phyloP scores from a whole-genome alignment of 2,888 invertebrate genomes.

The Thymelicus lineola region DNA sequence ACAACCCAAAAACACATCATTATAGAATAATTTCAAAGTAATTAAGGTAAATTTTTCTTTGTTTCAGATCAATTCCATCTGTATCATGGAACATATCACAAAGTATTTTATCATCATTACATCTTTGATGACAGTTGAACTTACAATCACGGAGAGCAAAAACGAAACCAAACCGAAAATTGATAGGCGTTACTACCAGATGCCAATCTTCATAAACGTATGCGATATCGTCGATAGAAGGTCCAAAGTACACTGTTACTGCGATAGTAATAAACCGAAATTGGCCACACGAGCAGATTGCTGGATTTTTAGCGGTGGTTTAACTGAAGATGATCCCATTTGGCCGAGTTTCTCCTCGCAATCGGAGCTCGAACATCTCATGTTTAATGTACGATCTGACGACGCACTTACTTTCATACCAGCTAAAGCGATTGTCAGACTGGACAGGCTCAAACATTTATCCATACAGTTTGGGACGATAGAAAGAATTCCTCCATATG shows the following conservation, averaged over 20 bases:
- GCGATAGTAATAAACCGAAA: conserved; percentile 75
- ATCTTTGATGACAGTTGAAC: conserved; percentile 72
- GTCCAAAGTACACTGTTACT: conserved; percentile 81
- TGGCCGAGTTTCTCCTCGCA: conserved; percentile 91
- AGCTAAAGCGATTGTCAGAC: conserved; percentile 87
- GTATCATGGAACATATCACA: conserved; percentile 66
- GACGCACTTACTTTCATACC: conserved; percentile 90
- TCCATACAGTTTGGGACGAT: conserved; percentile 91
- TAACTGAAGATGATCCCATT: conserved; percentile 88
- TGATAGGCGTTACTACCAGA: conserved; percentile 67
- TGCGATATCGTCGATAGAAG: conserved; percentile 76
- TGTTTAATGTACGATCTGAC: conserved; percentile 89
- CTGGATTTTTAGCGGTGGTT: conserved; percentile 87
- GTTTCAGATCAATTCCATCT: conserved; percentile 57
- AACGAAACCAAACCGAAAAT: conserved; percentile 69
- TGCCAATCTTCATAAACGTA: conserved; percentile 73
- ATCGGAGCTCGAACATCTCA: conserved; percentile 87
- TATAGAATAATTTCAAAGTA: not conserved
- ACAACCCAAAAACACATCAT: too few species aligned
- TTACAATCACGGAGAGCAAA: conserved; percentile 72
- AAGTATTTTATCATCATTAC: conserved; percentile 74
- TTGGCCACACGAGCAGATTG: conserved; percentile 90
- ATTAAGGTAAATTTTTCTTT: conserved; percentile 46
- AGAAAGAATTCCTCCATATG: conserved; percentile 88
- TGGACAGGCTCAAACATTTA: conserved; percentile 88